phyloP scores from a whole-genome alignment of 2,888 invertebrate genomes.

The Bombyx huttoni region DNA sequence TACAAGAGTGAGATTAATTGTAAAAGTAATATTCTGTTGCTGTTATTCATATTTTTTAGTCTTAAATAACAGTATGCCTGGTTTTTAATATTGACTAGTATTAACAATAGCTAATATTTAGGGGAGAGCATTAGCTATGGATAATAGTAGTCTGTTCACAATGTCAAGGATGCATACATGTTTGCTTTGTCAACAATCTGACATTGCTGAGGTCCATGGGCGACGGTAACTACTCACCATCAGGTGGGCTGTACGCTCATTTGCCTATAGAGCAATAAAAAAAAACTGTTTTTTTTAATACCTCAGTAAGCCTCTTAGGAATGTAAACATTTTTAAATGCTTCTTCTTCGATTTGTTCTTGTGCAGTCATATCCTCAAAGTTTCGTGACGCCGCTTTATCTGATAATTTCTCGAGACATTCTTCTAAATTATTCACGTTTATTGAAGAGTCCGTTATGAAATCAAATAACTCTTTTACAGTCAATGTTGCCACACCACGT shows the following conservation, averaged over 20 bases:
- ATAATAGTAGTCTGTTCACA: too few species aligned
- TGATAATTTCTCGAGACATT: constrained; percentile 81
- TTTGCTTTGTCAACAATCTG: background rate
- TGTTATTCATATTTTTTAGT: too few species aligned
- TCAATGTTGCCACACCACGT: constrained; percentile 91
- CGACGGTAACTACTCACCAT: too few species aligned
- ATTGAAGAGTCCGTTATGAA: constrained; percentile 95
- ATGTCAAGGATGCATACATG: background rate
- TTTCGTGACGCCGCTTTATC: constrained; percentile 76
- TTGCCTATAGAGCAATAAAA: too few species aligned
- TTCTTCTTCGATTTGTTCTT: constrained; percentile 88
- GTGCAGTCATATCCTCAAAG: constrained; percentile 77
- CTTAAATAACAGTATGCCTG: too few species aligned
- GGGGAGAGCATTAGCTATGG: too few species aligned
- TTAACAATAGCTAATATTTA: too few species aligned
- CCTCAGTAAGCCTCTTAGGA: constrained; percentile 92
- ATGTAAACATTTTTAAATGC: constrained; percentile 95
- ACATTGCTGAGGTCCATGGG: too few species aligned
- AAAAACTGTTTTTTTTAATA: constrained; percentile 33
- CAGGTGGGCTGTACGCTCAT: too few species aligned
- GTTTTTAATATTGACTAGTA: too few species aligned
- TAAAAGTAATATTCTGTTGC: too few species aligned
- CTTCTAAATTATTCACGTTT: constrained; percentile 84
- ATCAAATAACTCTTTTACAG: constrained; percentile 92
- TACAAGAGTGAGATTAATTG: too few species aligned